Percentiles rank a stretch among this genome's conserved stretches.
These are phyloP conservation scores for Sylvietta virens DNA, from an alignment of 2,113 vertebrate species.

Conservation along the genomic window DNA sequence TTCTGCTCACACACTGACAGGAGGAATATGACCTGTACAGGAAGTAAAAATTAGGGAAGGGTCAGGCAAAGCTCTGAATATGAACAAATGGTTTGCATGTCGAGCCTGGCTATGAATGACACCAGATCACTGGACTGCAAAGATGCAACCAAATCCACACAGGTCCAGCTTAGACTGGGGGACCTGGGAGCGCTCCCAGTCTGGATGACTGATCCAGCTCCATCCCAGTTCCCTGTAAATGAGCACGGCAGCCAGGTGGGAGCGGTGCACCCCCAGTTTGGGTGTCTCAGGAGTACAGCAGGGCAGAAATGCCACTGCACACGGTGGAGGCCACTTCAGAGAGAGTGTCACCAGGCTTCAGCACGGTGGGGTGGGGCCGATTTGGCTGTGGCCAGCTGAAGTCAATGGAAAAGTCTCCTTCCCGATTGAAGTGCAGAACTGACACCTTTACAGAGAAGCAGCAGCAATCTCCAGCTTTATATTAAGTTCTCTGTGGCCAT, in stretches of 20 bases:
- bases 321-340: neutral
- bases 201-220: neutral
- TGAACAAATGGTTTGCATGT: neutral
- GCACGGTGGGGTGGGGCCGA: accelerated
- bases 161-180: neutral
- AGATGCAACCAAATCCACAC: neutral
- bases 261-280: neutral
- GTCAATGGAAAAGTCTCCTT: neutral
- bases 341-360: accelerated
- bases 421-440: neutral
- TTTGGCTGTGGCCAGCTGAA: neutral
- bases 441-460: neutral
- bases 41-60: neutral
- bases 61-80: neutral
- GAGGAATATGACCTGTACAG: neutral
- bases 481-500: neutral
- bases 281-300: neutral
- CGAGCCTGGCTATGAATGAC: neutral
- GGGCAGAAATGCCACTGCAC: accelerated
- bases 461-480: neutral
- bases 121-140: neutral
- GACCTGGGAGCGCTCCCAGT: neutral
- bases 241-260: accelerated
- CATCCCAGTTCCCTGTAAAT: neutral
- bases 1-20: neutral